Base-by-base conservation (phyloP, 2,888 invertebrate genomes). In the Sinodicranocentrus sp. region DNA sequence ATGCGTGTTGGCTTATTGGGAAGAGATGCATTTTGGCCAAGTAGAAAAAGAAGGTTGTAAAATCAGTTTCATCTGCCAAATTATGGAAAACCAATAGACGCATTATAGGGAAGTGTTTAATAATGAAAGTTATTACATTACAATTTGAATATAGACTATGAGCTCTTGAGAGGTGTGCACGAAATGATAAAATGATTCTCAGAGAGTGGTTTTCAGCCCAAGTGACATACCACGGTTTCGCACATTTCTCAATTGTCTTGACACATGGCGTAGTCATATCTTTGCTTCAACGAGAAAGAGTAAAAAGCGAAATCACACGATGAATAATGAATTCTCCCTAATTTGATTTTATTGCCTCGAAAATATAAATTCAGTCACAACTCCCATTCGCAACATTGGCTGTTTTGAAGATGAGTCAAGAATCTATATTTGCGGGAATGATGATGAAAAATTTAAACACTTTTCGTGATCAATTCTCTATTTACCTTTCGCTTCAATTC, bases 331-430 rank as follows among this genome's bases (percentile, higher is more conserved):
- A 73, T 73, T 73, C 48, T 63, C 17, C 44, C 73, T 73, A 73
- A 73, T 73, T 73, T 73, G 73, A 73, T 73, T 73, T 73, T 61
- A 73, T 63, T 73, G 73, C 73, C 15, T 19, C 21, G 17, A 33
- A 57, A 13, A 33, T n/a, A 26, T 54, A 57, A 57, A 52, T 13
- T 70, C 8, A 33, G 33, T 33, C 33, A 33, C 5, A 33, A 10
- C 33, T 6, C 33, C 5, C 3, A 33, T 33, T 3, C 5, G 33
- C 33, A n/a, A n/a, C n/a, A n/a, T n/a, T n/a, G n/a, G n/a, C n/a
- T n/a, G n/a, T n/a, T n/a, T n/a, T 33, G 33, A 33, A 33, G 33
- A 33, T 3, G 33, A 33, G 3, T 33, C 3, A 3, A 33, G 33
- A 33, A n/a, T n/a, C n/a, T n/a, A n/a, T n/a, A 33, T 6, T 33